phyloP scores from a whole-genome alignment of 2,888 invertebrate species.

The Escarpia spicata region DNA sequence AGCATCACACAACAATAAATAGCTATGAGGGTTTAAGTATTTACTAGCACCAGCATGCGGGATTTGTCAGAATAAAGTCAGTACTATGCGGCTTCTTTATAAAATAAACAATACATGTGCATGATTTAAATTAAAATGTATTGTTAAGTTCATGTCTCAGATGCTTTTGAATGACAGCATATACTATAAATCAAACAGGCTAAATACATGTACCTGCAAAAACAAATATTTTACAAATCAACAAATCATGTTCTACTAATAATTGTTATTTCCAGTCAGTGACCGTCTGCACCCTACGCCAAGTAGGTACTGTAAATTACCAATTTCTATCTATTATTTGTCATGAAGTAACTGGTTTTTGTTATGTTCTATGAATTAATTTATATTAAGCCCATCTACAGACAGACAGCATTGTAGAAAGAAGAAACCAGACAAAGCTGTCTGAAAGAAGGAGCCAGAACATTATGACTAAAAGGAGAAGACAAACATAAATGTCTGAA shows the following conservation, averaged over 20 bases:
- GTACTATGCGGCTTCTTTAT: not conserved
- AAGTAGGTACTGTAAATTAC: not conserved
- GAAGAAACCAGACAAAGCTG: too few species aligned
- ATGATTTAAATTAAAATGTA: not conserved
- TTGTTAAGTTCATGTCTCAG: not conserved
- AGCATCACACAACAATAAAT: not conserved
- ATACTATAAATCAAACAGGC: not conserved
- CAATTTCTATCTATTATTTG: not conserved
- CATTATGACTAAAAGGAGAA: not conserved
- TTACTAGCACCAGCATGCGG: not conserved
- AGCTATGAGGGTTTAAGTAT: not conserved
- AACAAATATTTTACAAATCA: not conserved
- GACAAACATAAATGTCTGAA: not conserved
- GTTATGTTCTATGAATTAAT: not conserved
- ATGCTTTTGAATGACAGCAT: not conserved
- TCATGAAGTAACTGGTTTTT: not conserved
- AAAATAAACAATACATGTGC: not conserved
- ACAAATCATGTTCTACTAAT: not conserved
- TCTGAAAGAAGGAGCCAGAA: not conserved
- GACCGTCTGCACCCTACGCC: not conserved
- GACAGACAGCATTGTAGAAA: too few species aligned
- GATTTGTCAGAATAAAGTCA: not conserved
- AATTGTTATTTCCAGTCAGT: not conserved
- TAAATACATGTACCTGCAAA: not conserved
- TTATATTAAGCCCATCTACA: not conserved